phyloP scores from a whole-genome alignment of 2,888 invertebrate genomes.

The Conops quadrifasciatus region DNA sequence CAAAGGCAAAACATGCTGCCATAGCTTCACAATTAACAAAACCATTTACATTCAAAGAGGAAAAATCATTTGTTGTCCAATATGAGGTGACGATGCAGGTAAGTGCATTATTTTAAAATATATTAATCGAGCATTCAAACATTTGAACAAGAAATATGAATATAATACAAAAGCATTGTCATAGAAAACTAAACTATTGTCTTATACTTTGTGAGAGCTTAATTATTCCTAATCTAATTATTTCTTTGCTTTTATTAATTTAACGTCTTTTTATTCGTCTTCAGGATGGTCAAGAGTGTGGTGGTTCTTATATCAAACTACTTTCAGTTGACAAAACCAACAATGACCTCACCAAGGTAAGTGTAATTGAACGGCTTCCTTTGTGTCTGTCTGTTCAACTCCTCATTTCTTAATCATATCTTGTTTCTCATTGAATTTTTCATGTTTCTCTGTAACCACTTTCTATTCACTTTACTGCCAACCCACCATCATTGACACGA shows the following conservation, averaged over 20 bases:
- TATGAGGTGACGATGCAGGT: conserved; percentile 89
- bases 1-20: conserved; percentile 96
- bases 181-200: too few relatives aligned
- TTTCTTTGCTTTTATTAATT: conserved; percentile 19
- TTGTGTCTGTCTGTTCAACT: too few relatives aligned
- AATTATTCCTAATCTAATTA: too few relatives aligned
- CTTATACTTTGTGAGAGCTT: too few relatives aligned
- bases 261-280: conserved; percentile 19
- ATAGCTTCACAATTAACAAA: conserved; percentile 80
- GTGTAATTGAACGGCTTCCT: conserved; percentile 28
- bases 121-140: too few relatives aligned
- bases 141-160: background rate
- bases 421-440: background rate
- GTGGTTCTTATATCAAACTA: conserved; percentile 96
- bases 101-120: conserved; percentile 42
- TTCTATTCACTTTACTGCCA: conserved; percentile 23
- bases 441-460: conserved; percentile 2
- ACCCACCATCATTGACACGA: background rate
- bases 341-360: conserved; percentile 74
- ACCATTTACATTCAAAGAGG: conserved; percentile 80
- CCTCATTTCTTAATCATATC: background rate
- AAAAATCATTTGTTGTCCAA: conserved; percentile 88
- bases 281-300: conserved; percentile 97
- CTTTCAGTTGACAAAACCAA: conserved; percentile 76
- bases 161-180: too few relatives aligned